Percentiles rank a stretch among this genome's conserved stretches.
phyloP scores from a whole-genome alignment of 2,797 vertebrate genomes.

The Rhodeus uyekii region DNA sequence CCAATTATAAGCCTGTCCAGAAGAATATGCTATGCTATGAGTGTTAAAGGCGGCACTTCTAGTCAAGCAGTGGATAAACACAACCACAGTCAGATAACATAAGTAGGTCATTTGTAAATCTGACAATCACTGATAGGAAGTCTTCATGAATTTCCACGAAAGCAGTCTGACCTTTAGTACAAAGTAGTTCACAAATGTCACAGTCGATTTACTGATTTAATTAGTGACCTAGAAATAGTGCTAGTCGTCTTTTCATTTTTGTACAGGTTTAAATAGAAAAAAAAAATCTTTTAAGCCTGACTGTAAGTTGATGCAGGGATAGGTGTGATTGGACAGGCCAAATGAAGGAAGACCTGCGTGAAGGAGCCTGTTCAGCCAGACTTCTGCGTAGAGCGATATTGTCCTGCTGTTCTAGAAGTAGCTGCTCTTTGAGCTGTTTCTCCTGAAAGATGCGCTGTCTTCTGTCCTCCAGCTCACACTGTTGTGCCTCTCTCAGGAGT shows the following conservation, averaged over 20 bases:
- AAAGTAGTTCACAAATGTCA: neutral
- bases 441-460: slow-evolving; percentile 80
- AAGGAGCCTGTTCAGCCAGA: slow-evolving; percentile 72
- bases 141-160: neutral
- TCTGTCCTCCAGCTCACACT: slow-evolving; percentile 77
- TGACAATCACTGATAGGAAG: neutral
- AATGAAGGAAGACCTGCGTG: slow-evolving; percentile 80
- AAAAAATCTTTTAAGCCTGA: neutral
- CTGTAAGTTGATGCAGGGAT: neutral
- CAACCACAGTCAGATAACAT: neutral
- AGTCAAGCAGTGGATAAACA: neutral
- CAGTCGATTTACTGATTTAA: neutral
- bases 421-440: slow-evolving; percentile 80
- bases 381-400: slow-evolving; percentile 78
- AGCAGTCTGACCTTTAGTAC: neutral
- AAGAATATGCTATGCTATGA: neutral
- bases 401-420: slow-evolving; percentile 79
- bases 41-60: neutral
- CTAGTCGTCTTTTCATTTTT: neutral
- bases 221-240: neutral
- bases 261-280: neutral
- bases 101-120: neutral
- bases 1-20: neutral
- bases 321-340: neutral
- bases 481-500: slow-evolving; percentile 76